These are phyloP conservation scores for Ceuthmochares aereus DNA, from an alignment of 2,113 vertebrate genomes.

Conservation along the genomic window DNA sequence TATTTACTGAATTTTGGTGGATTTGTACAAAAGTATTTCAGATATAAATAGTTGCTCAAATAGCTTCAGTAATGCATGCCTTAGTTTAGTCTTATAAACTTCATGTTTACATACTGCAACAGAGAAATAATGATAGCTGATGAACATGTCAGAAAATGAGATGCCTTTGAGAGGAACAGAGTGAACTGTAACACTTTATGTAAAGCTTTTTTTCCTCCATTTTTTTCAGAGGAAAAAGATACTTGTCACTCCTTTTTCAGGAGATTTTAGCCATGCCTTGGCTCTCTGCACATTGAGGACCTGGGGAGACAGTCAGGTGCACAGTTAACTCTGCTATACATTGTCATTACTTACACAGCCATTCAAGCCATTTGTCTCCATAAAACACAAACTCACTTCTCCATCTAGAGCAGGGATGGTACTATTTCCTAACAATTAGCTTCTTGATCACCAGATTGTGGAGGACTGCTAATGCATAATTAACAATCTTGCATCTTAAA, in stretches of 20 bases:
- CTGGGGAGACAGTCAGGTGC: neutral
- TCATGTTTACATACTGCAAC: neutral
- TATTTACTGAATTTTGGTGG: neutral
- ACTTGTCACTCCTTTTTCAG: neutral
- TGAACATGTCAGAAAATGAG: neutral
- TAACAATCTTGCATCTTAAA: slow-evolving; percentile 24
- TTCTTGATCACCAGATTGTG: neutral
- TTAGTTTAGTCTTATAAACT: neutral
- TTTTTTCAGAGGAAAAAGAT: neutral
- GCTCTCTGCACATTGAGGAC: neutral
- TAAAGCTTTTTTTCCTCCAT: neutral
- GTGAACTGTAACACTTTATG: neutral
- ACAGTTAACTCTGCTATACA: neutral
- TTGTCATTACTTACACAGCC: neutral
- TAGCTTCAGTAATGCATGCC: neutral
- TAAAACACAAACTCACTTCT: slow-evolving; percentile 23
- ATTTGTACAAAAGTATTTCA: neutral
- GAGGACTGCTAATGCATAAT: slow-evolving; percentile 19
- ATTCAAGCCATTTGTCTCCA: neutral
- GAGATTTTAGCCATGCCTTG: neutral
- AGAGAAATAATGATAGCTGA: neutral
- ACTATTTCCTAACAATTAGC: slow-evolving; percentile 30
- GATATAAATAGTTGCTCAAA: neutral
- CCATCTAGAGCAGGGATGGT: neutral
- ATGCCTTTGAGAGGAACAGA: neutral